phyloP scores from a whole-genome alignment of 2,888 invertebrate genomes.

The Xylophagus ater region DNA sequence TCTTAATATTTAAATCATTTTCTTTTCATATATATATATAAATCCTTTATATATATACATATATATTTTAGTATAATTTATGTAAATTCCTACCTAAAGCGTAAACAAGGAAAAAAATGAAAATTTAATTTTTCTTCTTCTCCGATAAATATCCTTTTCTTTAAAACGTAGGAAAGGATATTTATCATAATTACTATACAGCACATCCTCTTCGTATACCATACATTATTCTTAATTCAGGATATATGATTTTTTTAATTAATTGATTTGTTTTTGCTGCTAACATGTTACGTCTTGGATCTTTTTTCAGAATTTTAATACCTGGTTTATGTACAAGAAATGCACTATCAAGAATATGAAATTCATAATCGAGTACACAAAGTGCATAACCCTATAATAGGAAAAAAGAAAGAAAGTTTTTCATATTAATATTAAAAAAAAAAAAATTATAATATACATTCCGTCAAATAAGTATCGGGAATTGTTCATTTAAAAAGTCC shows the following conservation, averaged over 20 bases:
- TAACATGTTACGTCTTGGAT: constrained; percentile 61
- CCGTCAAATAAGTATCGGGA: no score
- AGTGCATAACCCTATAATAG: constrained; percentile 69
- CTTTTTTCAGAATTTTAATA: constrained; percentile 72
- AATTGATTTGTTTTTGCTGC: constrained; percentile 66
- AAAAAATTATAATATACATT: no score
- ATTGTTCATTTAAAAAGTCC: no score
- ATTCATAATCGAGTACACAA: constrained; percentile 84
- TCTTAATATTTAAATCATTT: constrained; percentile 4
- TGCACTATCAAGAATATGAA: constrained; percentile 86
- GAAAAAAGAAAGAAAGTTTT: constrained; percentile 6
- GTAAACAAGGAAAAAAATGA: constrained; percentile 12
- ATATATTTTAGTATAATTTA: neutral
- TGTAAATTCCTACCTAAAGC: constrained; percentile 8
- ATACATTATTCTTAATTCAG: constrained; percentile 74
- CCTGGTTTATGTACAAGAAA: constrained; percentile 87
- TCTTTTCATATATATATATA: no score
- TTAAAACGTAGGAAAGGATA: constrained; percentile 17
- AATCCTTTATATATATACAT: no score
- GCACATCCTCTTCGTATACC: constrained; percentile 70
- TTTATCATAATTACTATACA: constrained; percentile 48
- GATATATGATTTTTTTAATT: constrained; percentile 69
- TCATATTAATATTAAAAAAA: no score
- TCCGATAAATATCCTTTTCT: constrained; percentile 19
- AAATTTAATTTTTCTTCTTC: constrained; percentile 9